Conservation (phyloP, 2,113 vertebrate genomes). For the Bostrychus sinensis region DNA sequence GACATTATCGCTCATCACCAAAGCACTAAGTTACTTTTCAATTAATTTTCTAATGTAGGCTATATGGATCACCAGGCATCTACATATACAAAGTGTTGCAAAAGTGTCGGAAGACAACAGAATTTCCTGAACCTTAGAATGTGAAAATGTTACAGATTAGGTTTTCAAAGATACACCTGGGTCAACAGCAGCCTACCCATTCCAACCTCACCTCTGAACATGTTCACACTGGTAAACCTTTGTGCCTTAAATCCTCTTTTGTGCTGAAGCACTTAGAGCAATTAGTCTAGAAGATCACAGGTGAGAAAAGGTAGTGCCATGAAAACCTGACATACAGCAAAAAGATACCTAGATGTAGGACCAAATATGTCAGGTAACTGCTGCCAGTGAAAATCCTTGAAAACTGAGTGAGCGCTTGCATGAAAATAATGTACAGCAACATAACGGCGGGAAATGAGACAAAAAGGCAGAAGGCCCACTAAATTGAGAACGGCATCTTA, state of each 20-base stretch:
- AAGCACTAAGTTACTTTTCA: no score
- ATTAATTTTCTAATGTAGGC: no score
- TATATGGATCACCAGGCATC: no score
- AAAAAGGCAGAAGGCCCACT: constrained; percentile 43
- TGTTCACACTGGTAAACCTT: constrained; percentile 2
- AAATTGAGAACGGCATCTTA: constrained; percentile 54
- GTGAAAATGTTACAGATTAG: constrained; percentile 12
- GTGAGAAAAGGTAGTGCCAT: background rate
- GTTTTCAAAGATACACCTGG: constrained; percentile 5
- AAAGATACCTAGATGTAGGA: background rate
- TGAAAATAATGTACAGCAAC: constrained; percentile 6
- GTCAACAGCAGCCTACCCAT: constrained; percentile 20
- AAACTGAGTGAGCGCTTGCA: constrained; percentile 19
- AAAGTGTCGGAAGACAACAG: background rate
- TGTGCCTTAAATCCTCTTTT: background rate
- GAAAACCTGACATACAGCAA: background rate
- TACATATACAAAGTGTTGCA: background rate
- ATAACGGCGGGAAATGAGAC: constrained; percentile 16
- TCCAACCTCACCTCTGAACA: constrained; percentile 14
- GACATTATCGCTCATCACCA: no score
- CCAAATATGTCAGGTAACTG: constrained; percentile 15
- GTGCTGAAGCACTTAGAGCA: background rate
- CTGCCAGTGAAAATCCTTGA: constrained; percentile 18
- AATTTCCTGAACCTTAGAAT: background rate
- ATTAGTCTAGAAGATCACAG: constrained; percentile 16